phyloP scores from a whole-genome alignment of 2,888 invertebrate genomes.

The Campoplex nolae region DNA sequence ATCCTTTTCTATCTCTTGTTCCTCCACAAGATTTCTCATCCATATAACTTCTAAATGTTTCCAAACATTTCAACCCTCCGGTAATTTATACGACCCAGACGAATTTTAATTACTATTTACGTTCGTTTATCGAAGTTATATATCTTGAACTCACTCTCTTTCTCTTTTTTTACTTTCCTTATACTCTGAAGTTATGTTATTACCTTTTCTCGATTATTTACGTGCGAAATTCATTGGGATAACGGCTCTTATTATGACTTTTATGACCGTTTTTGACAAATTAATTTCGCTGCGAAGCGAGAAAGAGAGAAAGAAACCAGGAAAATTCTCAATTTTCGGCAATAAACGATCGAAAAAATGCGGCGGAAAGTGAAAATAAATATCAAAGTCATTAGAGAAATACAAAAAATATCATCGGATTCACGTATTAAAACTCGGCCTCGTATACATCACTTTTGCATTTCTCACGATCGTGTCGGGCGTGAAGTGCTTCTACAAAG shows the following conservation, averaged over 20 bases:
- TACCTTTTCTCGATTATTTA: constrained; percentile 9
- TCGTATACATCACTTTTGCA: not conserved
- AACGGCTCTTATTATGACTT: not conserved
- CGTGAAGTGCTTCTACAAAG: not conserved
- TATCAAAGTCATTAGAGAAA: not conserved
- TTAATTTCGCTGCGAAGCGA: not conserved
- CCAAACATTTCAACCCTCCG: constrained; percentile 54
- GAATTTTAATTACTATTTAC: constrained; percentile 63
- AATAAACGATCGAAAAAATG: not conserved
- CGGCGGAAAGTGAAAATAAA: not conserved
- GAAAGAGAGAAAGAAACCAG: too few species aligned
- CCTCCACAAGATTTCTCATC: constrained; percentile 28
- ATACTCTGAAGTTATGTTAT: not conserved
- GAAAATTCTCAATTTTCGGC: not conserved
- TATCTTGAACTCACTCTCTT: constrained; percentile 18
- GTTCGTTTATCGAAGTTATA: constrained; percentile 38
- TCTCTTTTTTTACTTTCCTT: too few species aligned
- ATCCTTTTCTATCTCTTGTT: constrained; percentile 42
- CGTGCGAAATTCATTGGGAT: not conserved
- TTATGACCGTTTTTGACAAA: not conserved
- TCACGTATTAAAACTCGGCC: not conserved
- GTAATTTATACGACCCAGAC: constrained; percentile 62
- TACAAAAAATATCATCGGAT: not conserved
- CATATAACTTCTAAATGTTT: constrained; percentile 52
- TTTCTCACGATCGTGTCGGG: not conserved